phyloP scores from a whole-genome alignment of 1,140 invertebrate species.

The Drosophila mojavensis region DNA sequence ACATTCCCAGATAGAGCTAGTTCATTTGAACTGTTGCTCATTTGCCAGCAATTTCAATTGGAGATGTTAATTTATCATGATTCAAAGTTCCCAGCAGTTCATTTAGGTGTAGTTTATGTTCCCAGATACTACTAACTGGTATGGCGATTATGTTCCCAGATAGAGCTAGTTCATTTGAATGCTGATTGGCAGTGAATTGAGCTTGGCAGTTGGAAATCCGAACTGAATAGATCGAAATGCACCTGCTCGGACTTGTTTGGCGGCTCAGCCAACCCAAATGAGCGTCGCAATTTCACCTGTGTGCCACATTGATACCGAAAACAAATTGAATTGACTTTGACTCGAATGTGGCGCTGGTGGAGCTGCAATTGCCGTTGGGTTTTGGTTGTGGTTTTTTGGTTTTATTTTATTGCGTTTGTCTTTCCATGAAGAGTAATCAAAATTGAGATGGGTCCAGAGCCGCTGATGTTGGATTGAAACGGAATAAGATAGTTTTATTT shows the following conservation, averaged over 20 bases:
- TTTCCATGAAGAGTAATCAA: conserved; percentile 69
- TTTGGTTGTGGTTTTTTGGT: background rate
- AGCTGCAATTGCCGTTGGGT: conserved; percentile 26
- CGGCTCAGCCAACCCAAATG: conserved; percentile 20
- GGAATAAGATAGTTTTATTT: conserved; percentile 52
- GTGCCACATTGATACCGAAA: conserved; percentile 42
- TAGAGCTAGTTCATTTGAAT: no score
- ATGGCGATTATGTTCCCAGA: no score
- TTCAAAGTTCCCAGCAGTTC: no score
- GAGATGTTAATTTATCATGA: no score
- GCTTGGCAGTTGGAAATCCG: no score
- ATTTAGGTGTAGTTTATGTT: no score
- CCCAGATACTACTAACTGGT: no score
- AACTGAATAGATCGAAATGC: background rate
- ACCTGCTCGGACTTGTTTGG: conserved; percentile 12
- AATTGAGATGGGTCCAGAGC: conserved; percentile 20
- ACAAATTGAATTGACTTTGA: conserved; percentile 55
- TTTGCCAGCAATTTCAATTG: no score
- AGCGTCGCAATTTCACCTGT: conserved; percentile 31
- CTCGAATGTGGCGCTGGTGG: conserved; percentile 16
- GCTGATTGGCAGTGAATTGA: background rate
- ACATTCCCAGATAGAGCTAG: no score
- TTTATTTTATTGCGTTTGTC: conserved; percentile 12
- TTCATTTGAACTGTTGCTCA: no score
- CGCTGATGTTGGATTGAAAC: conserved; percentile 31